Base-by-base conservation (phyloP, 2,888 invertebrate genomes). In the Ceramica pisi region DNA sequence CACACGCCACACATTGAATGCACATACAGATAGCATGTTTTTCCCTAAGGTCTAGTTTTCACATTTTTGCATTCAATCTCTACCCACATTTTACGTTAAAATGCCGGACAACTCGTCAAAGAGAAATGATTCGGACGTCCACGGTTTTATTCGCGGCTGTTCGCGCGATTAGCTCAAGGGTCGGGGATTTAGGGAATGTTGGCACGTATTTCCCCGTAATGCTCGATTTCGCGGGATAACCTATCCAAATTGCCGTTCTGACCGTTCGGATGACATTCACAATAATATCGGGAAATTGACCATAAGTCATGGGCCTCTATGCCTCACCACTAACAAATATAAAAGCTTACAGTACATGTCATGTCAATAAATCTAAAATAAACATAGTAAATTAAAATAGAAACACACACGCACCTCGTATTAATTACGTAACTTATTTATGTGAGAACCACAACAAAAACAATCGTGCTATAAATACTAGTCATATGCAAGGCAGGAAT, bases 401-500 rank as follows among this genome's bases (percentile, higher is more conserved):
- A 55, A 31, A 46, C 50, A 53, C 21, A 26, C 59, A 68, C 67
- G 59, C 69, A 64, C 57, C 53, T 73, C 51, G 21, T 68, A 44
- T 66, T 70, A 60, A 71, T 78, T 81, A 72, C 68, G 67, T 74
- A 74, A 81, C 68, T 41, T 77, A 73, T 80, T 78, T 71, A 63
- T 64, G 48, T 65, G 57, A 57, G 56, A 51, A 46, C 35, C 64
- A 72, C 21, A 75, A 78, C 64, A 75, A 75, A 66, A 77, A 81
- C 64, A 79, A 79, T 66, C 55, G 59, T 59, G 46, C 51, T 74
- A 76, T 81, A 75, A 60, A 75, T 79, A 78, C 35, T 48, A 57
- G 57, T 68, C 56, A 59, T 53, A 67, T 64, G 60, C 70, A 70
- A 75, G 67, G 38, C 63, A 56, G 62, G 57, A 62, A 63, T 59